These are phyloP conservation scores for Neopelma chrysocephalum DNA, from an alignment of 2,797 vertebrate genomes.

Conservation along the genomic window DNA sequence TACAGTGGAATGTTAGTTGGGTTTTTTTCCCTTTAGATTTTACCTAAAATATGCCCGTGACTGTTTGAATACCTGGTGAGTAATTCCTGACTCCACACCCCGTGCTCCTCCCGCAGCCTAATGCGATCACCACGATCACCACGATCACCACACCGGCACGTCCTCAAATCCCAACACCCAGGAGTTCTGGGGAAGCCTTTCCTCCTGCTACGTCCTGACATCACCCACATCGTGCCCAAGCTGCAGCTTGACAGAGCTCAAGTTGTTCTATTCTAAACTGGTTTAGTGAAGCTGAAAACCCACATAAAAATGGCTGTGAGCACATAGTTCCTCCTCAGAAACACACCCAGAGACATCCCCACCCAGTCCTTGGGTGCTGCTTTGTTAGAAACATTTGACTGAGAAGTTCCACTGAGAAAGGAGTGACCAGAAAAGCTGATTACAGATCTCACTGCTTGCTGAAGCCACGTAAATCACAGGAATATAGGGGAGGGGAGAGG, in stretches of 20 bases:
- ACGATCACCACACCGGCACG: neutral
- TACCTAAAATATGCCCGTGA: neutral
- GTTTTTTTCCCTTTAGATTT: neutral
- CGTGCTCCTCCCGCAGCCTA: neutral
- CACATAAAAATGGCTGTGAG: neutral
- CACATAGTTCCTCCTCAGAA: neutral
- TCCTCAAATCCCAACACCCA: neutral
- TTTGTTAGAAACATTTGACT: neutral
- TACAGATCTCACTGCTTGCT: neutral
- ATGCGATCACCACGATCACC: accelerated
- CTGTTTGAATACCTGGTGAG: neutral
- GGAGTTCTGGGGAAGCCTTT: neutral
- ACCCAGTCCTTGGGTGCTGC: neutral
- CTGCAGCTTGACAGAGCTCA: neutral
- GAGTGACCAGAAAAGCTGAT: neutral
- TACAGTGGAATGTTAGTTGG: neutral
- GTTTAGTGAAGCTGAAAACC: neutral
- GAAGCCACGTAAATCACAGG: neutral
- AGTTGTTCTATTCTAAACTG: neutral
- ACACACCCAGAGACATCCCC: slow-evolving; percentile 1
- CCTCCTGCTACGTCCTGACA: neutral
- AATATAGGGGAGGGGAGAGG: too few species aligned
- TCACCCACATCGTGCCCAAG: neutral
- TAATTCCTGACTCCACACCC: neutral
- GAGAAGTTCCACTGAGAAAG: slow-evolving; percentile 1